Percentiles rank a stretch among this genome's conserved stretches.
Evolutionary conservation across 2,888 invertebrate genomes (phyloP).

Genomic region (Erebia aethiops): DNA sequence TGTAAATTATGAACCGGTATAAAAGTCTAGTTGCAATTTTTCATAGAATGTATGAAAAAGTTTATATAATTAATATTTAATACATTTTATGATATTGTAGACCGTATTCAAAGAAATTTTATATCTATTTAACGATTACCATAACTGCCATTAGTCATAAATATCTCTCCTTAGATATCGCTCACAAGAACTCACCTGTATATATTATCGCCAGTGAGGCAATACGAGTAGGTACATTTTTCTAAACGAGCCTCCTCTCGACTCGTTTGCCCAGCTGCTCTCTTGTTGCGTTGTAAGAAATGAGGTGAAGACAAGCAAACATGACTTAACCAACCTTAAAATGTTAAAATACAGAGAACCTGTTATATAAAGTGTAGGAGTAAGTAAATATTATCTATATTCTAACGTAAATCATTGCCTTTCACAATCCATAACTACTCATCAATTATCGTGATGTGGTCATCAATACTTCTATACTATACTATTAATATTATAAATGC

Average conservation of each 20-base stretch:
- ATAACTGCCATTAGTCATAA: neutral
- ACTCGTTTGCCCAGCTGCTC: constrained; percentile 39
- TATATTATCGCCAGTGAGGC: constrained; percentile 15
- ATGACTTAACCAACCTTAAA: neutral
- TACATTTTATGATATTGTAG: neutral
- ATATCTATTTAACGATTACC: neutral
- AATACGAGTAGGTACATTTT: constrained; percentile 28
- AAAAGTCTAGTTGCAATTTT: no score
- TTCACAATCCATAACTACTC: neutral
- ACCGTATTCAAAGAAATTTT: neutral
- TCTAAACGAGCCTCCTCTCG: constrained; percentile 28
- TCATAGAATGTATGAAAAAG: no score
- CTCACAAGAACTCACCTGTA: neutral
- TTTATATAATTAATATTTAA: neutral
- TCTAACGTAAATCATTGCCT: constrained; percentile 1
- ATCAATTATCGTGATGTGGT: no score
- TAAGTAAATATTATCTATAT: neutral
- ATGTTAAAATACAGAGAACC: neutral
- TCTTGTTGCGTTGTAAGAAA: constrained; percentile 35
- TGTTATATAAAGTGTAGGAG: constrained; percentile 4
- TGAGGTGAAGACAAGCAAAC: constrained; percentile 34
- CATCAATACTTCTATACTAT: no score
- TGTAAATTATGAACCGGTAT: no score
- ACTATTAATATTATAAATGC: no score
- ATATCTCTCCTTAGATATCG: neutral